These are phyloP conservation scores for Spisula solida DNA, from an alignment of 2,888 invertebrate genomes.

Conservation along the genomic window DNA sequence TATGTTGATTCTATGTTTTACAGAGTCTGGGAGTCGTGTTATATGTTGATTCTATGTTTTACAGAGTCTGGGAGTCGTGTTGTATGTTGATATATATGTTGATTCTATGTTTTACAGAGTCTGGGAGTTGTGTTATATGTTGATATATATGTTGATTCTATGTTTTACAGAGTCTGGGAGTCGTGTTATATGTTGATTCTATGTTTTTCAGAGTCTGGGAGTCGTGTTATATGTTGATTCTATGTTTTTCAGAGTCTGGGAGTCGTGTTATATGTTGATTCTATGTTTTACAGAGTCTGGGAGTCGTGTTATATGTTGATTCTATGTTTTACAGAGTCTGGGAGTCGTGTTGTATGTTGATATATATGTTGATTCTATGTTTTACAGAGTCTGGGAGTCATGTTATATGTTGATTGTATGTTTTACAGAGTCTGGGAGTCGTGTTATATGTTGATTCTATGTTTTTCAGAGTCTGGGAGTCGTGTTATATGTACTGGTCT, in stretches of 20 bases:
- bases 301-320: too few relatives aligned
- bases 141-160: too few relatives aligned
- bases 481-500: slow-evolving; percentile 97
- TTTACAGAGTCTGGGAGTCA: too few relatives aligned
- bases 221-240: slow-evolving; percentile 99
- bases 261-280: too few relatives aligned
- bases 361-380: too few relatives aligned
- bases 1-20: too few relatives aligned
- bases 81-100: too few relatives aligned
- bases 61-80: too few relatives aligned
- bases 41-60: slow-evolving; percentile 92
- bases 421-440: slow-evolving; percentile 97
- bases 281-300: too few relatives aligned
- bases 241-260: too few relatives aligned
- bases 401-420: background rate
- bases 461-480: slow-evolving; percentile 96
- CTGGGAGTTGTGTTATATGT: slow-evolving; percentile 98
- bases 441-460: slow-evolving; percentile 96
- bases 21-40: slow-evolving; percentile 98
- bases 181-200: too few relatives aligned
- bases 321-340: slow-evolving; percentile 93
- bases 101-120: slow-evolving; percentile 92
- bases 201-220: slow-evolving; percentile 94
- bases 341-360: slow-evolving; percentile 97
- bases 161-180: too few relatives aligned